A percentile compares a stretch with the other conserved stretches of the same genome.
Conservation (phyloP, 1,140 invertebrate species). For the Neotoxoptera formosana region DNA sequence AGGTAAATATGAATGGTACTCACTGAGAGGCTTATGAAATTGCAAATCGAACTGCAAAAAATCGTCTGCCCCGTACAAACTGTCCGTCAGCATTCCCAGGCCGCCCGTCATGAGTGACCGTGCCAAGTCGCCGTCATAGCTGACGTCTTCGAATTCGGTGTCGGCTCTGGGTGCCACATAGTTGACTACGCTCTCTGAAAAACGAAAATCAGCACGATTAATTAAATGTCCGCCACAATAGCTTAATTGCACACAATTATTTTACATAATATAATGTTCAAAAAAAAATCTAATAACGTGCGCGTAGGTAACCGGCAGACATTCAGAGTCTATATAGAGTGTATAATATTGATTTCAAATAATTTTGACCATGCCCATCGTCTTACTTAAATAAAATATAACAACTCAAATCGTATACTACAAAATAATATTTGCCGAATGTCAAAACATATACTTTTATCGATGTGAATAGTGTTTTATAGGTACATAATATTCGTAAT, state of each 20-base stretch:
- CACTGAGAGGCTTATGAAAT: slow-evolving; percentile 47
- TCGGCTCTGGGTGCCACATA: slow-evolving; percentile 72
- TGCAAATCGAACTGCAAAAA: slow-evolving; percentile 63
- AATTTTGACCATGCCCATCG: not conserved
- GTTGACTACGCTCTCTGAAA: slow-evolving; percentile 68
- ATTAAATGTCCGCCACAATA: not conserved
- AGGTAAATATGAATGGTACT: not conserved
- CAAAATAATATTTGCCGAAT: not conserved
- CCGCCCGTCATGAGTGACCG: slow-evolving; percentile 66
- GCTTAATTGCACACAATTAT: too few relatives aligned
- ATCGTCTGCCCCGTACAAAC: slow-evolving; percentile 68
- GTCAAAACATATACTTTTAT: not conserved
- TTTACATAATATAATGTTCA: too few relatives aligned
- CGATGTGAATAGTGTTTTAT: not conserved
- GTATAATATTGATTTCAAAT: not conserved
- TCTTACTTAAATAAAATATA: not conserved
- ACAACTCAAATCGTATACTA: not conserved
- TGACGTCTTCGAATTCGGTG: slow-evolving; percentile 68
- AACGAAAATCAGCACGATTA: slow-evolving; percentile 46
- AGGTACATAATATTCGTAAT: not conserved
- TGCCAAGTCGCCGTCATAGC: slow-evolving; percentile 71
- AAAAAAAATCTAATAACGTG: too few relatives aligned
- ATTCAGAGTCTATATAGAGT: too few relatives aligned
- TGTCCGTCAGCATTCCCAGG: slow-evolving; percentile 72
- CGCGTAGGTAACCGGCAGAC: too few relatives aligned